phyloP scores from a whole-genome alignment of 2,797 vertebrate species.

The Mastacembelus armatus region DNA sequence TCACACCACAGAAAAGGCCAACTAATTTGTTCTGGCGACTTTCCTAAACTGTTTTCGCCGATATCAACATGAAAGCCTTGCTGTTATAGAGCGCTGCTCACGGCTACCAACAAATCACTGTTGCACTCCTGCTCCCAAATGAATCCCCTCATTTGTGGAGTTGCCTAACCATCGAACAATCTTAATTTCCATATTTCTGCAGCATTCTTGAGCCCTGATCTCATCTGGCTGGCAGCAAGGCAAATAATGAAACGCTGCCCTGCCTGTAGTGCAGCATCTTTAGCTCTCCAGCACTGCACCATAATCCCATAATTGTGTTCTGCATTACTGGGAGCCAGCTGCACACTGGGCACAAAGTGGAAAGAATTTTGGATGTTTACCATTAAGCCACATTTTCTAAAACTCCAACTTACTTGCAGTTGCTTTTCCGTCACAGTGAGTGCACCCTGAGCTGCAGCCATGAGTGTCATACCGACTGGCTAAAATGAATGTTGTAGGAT shows the following conservation, averaged over 20 bases:
- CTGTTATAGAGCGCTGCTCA: conserved; percentile 62
- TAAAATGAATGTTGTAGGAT: conserved; percentile 27
- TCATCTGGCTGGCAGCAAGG: conserved; percentile 70
- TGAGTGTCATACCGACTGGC: conserved; percentile 16
- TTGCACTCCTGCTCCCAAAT: conserved; percentile 71
- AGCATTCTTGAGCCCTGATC: conserved; percentile 67
- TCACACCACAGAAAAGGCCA: conserved; percentile 47
- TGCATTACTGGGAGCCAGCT: conserved; percentile 53
- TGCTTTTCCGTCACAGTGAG: conserved; percentile 24
- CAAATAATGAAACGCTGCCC: conserved; percentile 61
- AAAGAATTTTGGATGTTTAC: conserved; percentile 62
- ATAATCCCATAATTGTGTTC: conserved; percentile 60
- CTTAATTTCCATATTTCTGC: conserved; percentile 78
- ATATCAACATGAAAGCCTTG: conserved; percentile 58
- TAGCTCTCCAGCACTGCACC: conserved; percentile 40
- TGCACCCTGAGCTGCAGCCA: conserved; percentile 18
- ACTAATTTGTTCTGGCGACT: conserved; percentile 66
- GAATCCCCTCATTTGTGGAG: conserved; percentile 74
- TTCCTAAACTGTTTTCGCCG: conserved; percentile 62
- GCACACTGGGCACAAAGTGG: conserved; percentile 51
- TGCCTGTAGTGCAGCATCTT: conserved; percentile 62
- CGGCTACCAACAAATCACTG: conserved; percentile 53
- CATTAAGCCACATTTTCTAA: conserved; percentile 41
- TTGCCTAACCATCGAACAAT: conserved; percentile 65
- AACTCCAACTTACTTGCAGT: conserved; percentile 28